Conservation (phyloP, 2,113 vertebrate species). For the Coturnix japonica region DNA sequence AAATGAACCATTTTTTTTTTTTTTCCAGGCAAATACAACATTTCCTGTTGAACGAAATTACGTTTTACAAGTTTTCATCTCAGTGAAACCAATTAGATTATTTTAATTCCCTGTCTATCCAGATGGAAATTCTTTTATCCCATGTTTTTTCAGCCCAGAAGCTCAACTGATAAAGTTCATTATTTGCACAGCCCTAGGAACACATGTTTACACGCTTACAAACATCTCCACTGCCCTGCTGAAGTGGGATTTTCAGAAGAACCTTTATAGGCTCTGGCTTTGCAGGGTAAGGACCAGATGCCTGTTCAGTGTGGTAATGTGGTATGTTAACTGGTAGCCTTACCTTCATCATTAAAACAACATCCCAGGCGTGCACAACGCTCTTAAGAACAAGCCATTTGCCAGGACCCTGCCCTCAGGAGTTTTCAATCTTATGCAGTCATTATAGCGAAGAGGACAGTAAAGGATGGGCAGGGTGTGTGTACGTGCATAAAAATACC, state of each 20-base stretch:
- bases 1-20: not conserved
- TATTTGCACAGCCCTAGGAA: not conserved
- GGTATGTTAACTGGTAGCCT: conserved; percentile 34
- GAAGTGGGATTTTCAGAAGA: not conserved
- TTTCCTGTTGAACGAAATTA: not conserved
- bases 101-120: not conserved
- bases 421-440: conserved; percentile 5
- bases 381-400: conserved; percentile 16
- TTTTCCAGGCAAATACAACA: not conserved
- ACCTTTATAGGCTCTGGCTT: not conserved
- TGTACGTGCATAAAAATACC: not conserved
- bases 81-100: not conserved
- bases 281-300: not conserved
- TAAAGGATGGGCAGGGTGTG: conserved; percentile 37
- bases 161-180: not conserved
- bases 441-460: conserved; percentile 36
- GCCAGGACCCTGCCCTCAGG: conserved; percentile 33
- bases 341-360: conserved; percentile 28
- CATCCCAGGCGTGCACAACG: fast-evolving
- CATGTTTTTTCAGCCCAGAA: not conserved
- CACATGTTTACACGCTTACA: not conserved
- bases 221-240: not conserved
- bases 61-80: not conserved
- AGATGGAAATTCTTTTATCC: not conserved
- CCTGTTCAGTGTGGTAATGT: not conserved